Evolutionary conservation across 2,113 vertebrate genomes (phyloP).

Genomic region (Corythaixoides concolor): DNA sequence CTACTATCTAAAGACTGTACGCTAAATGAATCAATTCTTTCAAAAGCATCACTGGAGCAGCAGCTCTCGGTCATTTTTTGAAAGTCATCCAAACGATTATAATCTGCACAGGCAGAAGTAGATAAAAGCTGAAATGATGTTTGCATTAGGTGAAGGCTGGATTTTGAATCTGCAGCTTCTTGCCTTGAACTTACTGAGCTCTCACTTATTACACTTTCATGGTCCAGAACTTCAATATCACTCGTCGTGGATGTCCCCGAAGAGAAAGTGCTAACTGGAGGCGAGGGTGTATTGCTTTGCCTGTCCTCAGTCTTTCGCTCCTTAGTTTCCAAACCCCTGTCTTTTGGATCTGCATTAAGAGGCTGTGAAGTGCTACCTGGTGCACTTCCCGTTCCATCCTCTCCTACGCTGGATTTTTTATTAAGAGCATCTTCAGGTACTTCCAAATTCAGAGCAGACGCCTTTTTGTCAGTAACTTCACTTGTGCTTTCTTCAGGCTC

Average conservation of each 20-base stretch:
- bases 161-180: conserved; percentile 88
- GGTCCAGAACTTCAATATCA: conserved; percentile 97
- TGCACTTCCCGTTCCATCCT: neutral
- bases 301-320: conserved; percentile 91
- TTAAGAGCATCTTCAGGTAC: conserved; percentile 19
- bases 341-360: conserved; percentile 75
- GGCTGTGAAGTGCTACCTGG: conserved; percentile 45
- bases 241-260: conserved; percentile 98
- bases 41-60: conserved; percentile 94
- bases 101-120: conserved; percentile 90
- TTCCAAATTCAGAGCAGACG: conserved; percentile 27
- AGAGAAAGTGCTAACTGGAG: conserved; percentile 94
- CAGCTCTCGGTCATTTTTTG: conserved; percentile 94
- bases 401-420: conserved; percentile 21
- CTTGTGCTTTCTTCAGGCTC: conserved; percentile 25
- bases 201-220: conserved; percentile 96
- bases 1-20: conserved; percentile 96
- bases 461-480: conserved; percentile 37
- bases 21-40: conserved; percentile 97
- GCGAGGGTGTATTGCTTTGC: conserved; percentile 95
- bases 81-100: conserved; percentile 90
- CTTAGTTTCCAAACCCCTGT: conserved; percentile 79
- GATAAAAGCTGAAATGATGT: conserved; percentile 96
- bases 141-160: conserved; percentile 93
- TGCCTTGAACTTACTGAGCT: conserved; percentile 96